Conservation (phyloP, 2,113 vertebrate species). For the Australoheros scitulus region DNA sequence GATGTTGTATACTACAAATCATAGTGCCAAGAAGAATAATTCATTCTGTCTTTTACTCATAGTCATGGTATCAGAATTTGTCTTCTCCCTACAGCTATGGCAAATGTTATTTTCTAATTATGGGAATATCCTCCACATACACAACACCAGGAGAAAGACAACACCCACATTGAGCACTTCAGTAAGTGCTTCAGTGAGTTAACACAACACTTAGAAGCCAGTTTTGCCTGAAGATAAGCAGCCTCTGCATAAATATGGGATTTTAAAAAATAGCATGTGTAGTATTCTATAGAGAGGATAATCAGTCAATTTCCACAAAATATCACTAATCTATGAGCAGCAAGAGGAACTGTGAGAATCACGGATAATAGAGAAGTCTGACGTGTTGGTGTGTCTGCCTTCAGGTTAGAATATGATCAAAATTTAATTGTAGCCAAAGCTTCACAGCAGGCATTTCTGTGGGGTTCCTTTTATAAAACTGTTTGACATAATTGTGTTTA, state of each 20-base stretch:
- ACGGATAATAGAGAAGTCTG: slow-evolving; percentile 2
- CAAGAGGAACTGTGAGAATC: background rate
- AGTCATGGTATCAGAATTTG: background rate
- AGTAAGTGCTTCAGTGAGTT: background rate
- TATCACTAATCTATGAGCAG: background rate
- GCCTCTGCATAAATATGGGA: background rate
- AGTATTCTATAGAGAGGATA: background rate
- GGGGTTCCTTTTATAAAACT: slow-evolving; percentile 43
- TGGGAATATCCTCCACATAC: background rate
- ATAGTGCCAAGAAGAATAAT: background rate
- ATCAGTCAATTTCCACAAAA: background rate
- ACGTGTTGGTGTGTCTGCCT: slow-evolving; percentile 2
- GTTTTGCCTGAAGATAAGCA: slow-evolving; percentile 3
- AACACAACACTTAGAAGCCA: background rate
- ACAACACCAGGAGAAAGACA: background rate
- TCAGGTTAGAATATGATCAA: slow-evolving; percentile 24
- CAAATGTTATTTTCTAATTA: background rate
- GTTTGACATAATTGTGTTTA: slow-evolving; percentile 53
- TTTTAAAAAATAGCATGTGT: background rate
- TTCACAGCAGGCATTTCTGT: slow-evolving; percentile 22
- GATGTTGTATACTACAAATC: background rate
- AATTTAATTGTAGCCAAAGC: slow-evolving; percentile 33
- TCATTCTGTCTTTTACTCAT: background rate
- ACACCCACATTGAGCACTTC: background rate
- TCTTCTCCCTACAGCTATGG: background rate